phyloP scores from a whole-genome alignment of 2,888 invertebrate genomes.

The Heliconius erato region DNA sequence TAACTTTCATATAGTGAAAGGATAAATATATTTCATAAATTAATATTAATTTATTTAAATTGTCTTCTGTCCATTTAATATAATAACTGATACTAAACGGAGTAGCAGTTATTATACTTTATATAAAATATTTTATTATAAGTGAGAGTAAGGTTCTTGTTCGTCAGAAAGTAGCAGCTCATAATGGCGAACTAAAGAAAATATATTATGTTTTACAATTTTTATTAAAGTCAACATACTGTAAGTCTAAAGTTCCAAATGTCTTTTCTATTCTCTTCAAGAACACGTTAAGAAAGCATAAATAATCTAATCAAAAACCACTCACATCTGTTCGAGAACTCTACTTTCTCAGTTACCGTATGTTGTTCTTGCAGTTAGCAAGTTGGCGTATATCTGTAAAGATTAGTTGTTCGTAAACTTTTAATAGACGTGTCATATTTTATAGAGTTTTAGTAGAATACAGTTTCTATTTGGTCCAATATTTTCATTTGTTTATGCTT shows the following conservation, averaged over 20 bases:
- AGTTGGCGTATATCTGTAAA: not conserved
- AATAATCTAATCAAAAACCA: constrained; percentile 31
- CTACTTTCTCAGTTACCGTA: constrained; percentile 32
- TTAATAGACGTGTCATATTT: constrained; percentile 6
- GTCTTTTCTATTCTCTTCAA: constrained; percentile 20
- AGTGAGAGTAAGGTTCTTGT: too few species aligned
- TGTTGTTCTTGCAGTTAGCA: constrained; percentile 26
- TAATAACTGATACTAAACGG: too few species aligned
- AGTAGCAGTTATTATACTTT: too few species aligned
- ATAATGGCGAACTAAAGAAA: not conserved
- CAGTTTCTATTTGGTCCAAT: not conserved
- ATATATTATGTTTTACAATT: not conserved
- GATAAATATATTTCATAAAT: too few species aligned
- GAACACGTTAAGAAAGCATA: constrained; percentile 25
- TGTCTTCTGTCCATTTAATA: not conserved
- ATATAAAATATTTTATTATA: too few species aligned
- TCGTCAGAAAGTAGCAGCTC: too few species aligned
- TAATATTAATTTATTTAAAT: not conserved
- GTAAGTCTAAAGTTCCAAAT: not conserved
- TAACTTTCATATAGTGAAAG: too few species aligned
- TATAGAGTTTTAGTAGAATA: not conserved
- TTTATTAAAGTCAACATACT: not conserved
- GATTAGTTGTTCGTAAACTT: constrained; percentile 30
- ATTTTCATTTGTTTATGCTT: not conserved
- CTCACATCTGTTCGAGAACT: constrained; percentile 36